phyloP scores from a whole-genome alignment of 2,888 invertebrate genomes.

The Theretra japonica region DNA sequence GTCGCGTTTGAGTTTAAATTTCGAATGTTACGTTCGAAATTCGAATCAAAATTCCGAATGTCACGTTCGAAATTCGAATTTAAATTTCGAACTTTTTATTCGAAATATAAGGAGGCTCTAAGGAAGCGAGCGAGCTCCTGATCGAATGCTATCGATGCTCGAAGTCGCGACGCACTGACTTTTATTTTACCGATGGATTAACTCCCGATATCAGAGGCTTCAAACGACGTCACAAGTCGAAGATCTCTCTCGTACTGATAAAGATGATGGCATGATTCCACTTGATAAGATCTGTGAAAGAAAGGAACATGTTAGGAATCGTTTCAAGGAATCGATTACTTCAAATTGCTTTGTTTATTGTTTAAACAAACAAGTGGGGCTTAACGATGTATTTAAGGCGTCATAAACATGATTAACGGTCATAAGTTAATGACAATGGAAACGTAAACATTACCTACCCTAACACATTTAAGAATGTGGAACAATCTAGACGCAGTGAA shows the following conservation, averaged over 20 bases:
- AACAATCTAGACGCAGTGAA: background rate
- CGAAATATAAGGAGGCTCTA: constrained; percentile 42
- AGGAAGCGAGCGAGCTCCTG: constrained; percentile 46
- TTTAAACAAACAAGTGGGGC: constrained; percentile 23
- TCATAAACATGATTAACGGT: constrained; percentile 30
- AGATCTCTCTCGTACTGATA: constrained; percentile 68
- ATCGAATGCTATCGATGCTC: constrained; percentile 50
- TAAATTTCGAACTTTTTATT: constrained; percentile 32
- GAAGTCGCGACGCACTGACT: constrained; percentile 50
- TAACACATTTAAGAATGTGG: constrained; percentile 17
- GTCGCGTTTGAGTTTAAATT: constrained; percentile 22
- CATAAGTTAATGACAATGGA: constrained; percentile 25
- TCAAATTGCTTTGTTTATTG: constrained; percentile 29
- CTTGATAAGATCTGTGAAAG: constrained; percentile 71
- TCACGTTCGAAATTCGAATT: constrained; percentile 25
- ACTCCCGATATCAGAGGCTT: constrained; percentile 42
- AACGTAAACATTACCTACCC: constrained; percentile 22
- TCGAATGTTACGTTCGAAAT: constrained; percentile 31
- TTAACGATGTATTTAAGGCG: constrained; percentile 28
- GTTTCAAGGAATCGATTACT: constrained; percentile 28
- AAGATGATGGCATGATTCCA: constrained; percentile 70
- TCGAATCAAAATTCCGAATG: constrained; percentile 32
- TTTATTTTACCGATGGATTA: constrained; percentile 42
- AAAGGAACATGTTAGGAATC: constrained; percentile 49
- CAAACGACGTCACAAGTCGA: constrained; percentile 50